These are phyloP conservation scores for Beroe forskalii DNA, from an alignment of 37 sponge, comb jelly and placozoan species.

Conservation along the genomic window DNA sequence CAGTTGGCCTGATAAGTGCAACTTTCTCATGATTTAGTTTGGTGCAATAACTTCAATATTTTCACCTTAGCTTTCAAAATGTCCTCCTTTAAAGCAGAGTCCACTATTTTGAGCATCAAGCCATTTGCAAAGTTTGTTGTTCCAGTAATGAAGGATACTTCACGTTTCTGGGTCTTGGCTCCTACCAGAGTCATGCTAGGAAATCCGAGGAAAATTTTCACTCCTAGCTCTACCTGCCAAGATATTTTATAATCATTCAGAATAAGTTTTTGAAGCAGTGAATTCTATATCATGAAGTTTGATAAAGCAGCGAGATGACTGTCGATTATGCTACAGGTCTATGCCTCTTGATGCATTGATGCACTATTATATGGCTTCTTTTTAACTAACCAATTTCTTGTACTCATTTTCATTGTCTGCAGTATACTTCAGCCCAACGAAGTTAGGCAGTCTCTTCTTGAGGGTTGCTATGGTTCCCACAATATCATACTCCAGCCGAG, in stretches of 20 bases:
- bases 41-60: too few species aligned
- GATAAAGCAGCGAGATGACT: too few species aligned
- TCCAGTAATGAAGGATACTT: slow-evolving; percentile 26
- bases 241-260: too few species aligned
- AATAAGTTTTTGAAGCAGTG: too few species aligned
- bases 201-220: slow-evolving; percentile 46
- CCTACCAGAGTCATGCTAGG: slow-evolving; percentile 31
- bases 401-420: not conserved
- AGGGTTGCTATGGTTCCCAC: not conserved
- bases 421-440: slow-evolving; percentile 44
- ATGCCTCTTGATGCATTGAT: too few species aligned
- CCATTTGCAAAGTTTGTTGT: slow-evolving; percentile 53
- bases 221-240: not conserved
- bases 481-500: slow-evolving; percentile 37
- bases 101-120: not conserved
- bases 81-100: not conserved
- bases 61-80: not conserved
- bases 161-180: not conserved
- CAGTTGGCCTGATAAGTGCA: too few species aligned
- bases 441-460: not conserved
- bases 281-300: too few species aligned
- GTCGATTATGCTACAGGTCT: too few species aligned
- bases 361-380: not conserved
- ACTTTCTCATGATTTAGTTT: too few species aligned
- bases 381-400: not conserved